Percentiles rank a stretch among this genome's conserved stretches.
Evolutionary conservation across 2,113 vertebrate genomes (phyloP).

Genomic region (Sinocyclocheilus anophthalmus): DNA sequence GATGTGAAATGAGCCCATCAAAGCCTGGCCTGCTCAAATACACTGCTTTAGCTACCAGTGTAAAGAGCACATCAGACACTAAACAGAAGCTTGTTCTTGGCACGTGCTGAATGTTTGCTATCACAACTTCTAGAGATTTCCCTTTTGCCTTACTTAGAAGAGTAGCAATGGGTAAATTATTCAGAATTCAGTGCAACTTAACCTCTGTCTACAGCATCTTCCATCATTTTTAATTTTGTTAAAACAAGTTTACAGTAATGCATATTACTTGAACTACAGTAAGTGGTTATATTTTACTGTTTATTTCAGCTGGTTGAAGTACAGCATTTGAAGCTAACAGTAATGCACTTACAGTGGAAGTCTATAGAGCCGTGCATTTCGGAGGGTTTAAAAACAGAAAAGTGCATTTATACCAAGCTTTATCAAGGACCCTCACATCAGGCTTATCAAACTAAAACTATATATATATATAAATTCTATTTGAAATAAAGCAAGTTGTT

Average conservation of each 20-base stretch:
- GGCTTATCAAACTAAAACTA: no score
- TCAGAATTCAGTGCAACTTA: not conserved
- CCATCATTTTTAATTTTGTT: not conserved
- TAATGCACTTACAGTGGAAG: not conserved
- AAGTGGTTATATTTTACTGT: no score
- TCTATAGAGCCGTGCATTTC: not conserved
- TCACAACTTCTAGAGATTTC: not conserved
- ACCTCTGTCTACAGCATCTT: not conserved
- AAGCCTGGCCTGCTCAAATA: not conserved
- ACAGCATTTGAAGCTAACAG: not conserved
- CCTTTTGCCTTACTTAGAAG: not conserved
- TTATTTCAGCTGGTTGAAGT: no score
- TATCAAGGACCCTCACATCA: not conserved
- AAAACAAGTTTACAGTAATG: not conserved
- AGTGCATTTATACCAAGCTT: not conserved
- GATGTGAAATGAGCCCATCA: not conserved
- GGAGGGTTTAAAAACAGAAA: not conserved
- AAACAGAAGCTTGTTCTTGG: constrained; percentile 2
- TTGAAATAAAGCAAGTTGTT: no score
- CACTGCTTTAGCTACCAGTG: not conserved
- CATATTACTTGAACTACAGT: not conserved
- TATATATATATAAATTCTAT: no score
- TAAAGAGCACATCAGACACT: not conserved
- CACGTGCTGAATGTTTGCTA: not conserved
- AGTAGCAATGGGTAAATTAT: not conserved